phyloP scores from a whole-genome alignment of 2,888 invertebrate genomes.

The Amorpha juglandis region DNA sequence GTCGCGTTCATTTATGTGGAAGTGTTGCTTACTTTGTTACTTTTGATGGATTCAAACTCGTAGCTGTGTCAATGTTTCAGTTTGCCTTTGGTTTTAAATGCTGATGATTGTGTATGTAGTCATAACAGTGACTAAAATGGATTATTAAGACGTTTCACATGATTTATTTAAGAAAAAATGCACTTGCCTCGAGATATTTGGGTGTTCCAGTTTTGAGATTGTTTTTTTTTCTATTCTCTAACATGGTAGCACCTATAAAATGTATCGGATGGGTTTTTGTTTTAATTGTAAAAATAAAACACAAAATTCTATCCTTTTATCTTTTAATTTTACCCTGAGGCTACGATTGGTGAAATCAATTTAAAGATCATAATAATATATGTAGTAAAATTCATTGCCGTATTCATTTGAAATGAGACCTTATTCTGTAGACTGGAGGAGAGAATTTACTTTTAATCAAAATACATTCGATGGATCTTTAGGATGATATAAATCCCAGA shows the following conservation, averaged over 20 bases:
- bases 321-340: conserved; percentile 25
- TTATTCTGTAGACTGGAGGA: background rate
- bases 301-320: conserved; percentile 22
- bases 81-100: background rate
- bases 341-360: conserved; percentile 25
- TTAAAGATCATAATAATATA: conserved; percentile 27
- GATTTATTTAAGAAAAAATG: too few species aligned
- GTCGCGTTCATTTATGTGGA: conserved; percentile 14
- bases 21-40: conserved; percentile 21
- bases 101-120: background rate
- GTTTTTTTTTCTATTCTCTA: too few species aligned
- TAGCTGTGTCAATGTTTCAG: background rate
- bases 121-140: too few species aligned
- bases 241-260: too few species aligned
- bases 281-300: conserved; percentile 23
- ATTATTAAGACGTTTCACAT: too few species aligned
- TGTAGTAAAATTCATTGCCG: conserved; percentile 1
- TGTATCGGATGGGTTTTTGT: too few species aligned
- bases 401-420: background rate
- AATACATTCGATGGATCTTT: conserved; percentile 8
- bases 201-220: too few species aligned
- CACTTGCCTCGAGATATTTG: too few species aligned
- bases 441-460: background rate
- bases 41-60: conserved; percentile 8
- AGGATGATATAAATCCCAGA: conserved; percentile 20